Conservation (phyloP, 2,888 invertebrate species). For the Lasioglossum villosulum region DNA sequence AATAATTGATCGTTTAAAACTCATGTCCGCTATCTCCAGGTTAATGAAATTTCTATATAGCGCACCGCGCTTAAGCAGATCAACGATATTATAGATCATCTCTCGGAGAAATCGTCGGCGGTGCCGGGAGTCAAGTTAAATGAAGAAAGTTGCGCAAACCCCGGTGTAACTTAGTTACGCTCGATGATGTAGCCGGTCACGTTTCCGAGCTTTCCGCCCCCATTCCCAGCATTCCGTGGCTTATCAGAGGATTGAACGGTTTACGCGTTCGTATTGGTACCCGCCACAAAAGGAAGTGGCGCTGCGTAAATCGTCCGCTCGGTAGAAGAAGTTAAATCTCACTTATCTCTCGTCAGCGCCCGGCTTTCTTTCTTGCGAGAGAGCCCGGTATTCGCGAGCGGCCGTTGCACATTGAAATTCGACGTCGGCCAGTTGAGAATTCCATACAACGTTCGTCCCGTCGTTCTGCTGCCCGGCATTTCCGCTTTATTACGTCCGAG, state of each 20-base stretch:
- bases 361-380: conserved; percentile 35
- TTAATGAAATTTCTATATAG: background rate
- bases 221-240: conserved; percentile 40
- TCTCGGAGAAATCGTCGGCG: background rate
- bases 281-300: conserved; percentile 43
- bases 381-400: background rate
- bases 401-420: conserved; percentile 56
- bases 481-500: conserved; percentile 36
- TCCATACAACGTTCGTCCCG: conserved; percentile 20
- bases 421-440: conserved; percentile 25
- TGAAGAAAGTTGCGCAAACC: conserved; percentile 61
- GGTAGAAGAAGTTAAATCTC: conserved; percentile 55
- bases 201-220: conserved; percentile 50
- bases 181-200: conserved; percentile 57
- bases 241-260: conserved; percentile 60
- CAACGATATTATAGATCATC: conserved; percentile 22
- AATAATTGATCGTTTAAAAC: background rate
- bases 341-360: conserved; percentile 54
- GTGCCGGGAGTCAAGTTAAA: conserved; percentile 48
- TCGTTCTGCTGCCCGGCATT: conserved; percentile 10
- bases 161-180: conserved; percentile 39
- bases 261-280: conserved; percentile 57
- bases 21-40: background rate
- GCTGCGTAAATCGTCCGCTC: conserved; percentile 61
- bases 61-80: background rate